phyloP scores from a whole-genome alignment of 1,140 invertebrate genomes.

The Dolichoris vasculosae region DNA sequence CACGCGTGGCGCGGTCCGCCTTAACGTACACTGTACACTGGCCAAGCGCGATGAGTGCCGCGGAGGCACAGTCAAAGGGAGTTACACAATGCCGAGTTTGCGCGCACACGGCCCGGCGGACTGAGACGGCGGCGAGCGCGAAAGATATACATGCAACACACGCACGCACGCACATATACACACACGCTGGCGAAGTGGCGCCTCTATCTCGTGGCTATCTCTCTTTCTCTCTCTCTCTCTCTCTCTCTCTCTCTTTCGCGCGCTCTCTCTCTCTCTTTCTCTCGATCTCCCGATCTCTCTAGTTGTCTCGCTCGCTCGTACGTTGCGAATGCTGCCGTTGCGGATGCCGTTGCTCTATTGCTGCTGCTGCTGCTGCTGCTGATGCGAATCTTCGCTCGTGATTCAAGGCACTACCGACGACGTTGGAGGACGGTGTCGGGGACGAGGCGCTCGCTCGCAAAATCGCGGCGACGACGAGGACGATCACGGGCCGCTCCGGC shows the following conservation, averaged over 20 bases:
- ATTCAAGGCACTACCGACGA: conserved; percentile 36
- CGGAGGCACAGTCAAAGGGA: conserved; percentile 22
- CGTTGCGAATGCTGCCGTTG: background rate
- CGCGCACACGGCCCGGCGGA: conserved; percentile 2
- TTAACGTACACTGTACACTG: background rate
- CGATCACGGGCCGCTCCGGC: background rate
- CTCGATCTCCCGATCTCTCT: background rate
- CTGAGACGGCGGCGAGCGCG: conserved; percentile 51
- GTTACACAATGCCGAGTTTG: conserved; percentile 39
- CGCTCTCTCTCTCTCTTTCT: background rate
- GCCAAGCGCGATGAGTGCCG: conserved; percentile 2
- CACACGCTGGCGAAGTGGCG: conserved; percentile 53
- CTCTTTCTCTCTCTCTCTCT: conserved; percentile 55
- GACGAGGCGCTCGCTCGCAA: conserved; percentile 1
- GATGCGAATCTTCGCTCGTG: conserved; percentile 19
- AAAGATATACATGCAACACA: conserved; percentile 8
- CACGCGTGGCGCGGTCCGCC: background rate
- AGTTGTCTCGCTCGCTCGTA: background rate
- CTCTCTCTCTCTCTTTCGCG: conserved; percentile 34
- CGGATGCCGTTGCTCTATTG: too few species aligned
- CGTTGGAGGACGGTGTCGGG: conserved; percentile 32
- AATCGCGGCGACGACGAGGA: background rate
- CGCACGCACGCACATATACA: background rate
- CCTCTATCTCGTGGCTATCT: conserved; percentile 55
- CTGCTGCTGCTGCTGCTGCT: conserved; percentile 9